Conservation (phyloP, 2,113 vertebrate species). For the Amphiprion ocellaris region DNA sequence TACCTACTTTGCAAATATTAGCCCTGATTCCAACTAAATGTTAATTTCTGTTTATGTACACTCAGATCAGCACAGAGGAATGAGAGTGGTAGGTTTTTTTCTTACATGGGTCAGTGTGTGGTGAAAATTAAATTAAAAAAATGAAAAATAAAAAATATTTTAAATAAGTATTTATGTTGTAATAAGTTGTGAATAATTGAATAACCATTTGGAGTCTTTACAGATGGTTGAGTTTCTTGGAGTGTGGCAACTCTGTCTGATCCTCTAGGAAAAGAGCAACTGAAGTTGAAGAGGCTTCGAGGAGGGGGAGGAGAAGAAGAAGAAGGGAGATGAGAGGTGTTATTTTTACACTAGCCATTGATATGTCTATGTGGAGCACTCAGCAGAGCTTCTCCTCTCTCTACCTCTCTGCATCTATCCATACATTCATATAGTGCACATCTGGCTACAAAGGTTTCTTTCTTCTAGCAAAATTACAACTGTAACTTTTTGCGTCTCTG, state of each 20-base stretch:
- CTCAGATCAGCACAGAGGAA: too few species aligned
- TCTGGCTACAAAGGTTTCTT: not conserved
- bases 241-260: not conserved
- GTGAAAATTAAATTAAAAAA: too few species aligned
- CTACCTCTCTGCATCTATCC: not conserved
- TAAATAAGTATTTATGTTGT: too few species aligned
- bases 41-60: too few species aligned
- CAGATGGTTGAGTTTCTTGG: too few species aligned
- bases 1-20: too few species aligned
- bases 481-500: too few species aligned
- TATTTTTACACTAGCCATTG: conserved; percentile 8
- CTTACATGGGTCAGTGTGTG: too few species aligned
- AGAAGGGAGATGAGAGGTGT: not conserved
- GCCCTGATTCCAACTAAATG: too few species aligned
- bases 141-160: too few species aligned
- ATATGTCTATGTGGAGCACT: conserved; percentile 1
- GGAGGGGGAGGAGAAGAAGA: not conserved
- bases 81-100: too few species aligned
- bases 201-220: not conserved
- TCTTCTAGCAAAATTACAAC: not conserved
- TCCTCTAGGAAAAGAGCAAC: not conserved
- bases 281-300: not conserved
- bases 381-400: not conserved
- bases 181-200: not conserved
- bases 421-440: not conserved